phyloP scores from a whole-genome alignment of 2,113 vertebrate species.

The Emberiza fucata region DNA sequence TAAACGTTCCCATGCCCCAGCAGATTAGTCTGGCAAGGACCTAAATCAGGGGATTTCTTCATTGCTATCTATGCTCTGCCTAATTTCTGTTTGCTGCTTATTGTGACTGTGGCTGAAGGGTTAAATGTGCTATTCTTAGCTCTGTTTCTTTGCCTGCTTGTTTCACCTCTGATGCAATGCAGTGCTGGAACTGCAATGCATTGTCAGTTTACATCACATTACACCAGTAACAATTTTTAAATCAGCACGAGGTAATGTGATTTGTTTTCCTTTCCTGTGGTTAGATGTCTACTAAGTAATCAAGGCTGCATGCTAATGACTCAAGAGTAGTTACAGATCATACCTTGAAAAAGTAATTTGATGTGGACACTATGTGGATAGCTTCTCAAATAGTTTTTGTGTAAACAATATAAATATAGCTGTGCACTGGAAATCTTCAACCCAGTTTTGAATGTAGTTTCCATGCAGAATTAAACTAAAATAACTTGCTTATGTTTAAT shows the following conservation, averaged over 20 bases:
- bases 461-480: conserved; percentile 28
- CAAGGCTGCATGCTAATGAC: neutral
- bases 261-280: conserved; percentile 30
- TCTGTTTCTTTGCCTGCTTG: neutral
- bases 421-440: conserved; percentile 22
- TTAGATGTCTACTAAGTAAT: conserved; percentile 5
- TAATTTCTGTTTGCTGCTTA: neutral
- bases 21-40: neutral
- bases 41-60: neutral
- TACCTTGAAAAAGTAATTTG: neutral
- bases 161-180: conserved; percentile 35
- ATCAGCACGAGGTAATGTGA: neutral
- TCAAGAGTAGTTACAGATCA: neutral
- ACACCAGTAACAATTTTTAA: neutral
- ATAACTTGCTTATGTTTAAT: conserved; percentile 17
- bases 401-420: conserved; percentile 57
- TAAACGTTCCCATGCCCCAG: neutral
- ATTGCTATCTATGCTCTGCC: neutral
- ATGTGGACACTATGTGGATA: conserved; percentile 14
- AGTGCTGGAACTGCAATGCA: conserved; percentile 2
- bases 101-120: neutral
- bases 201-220: conserved; percentile 10
- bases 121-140: neutral
- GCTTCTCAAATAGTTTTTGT: conserved; percentile 4
- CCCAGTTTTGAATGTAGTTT: conserved; percentile 34